phyloP scores from a whole-genome alignment of 2,113 vertebrate species.

The Cyrtonyx montezumae region DNA sequence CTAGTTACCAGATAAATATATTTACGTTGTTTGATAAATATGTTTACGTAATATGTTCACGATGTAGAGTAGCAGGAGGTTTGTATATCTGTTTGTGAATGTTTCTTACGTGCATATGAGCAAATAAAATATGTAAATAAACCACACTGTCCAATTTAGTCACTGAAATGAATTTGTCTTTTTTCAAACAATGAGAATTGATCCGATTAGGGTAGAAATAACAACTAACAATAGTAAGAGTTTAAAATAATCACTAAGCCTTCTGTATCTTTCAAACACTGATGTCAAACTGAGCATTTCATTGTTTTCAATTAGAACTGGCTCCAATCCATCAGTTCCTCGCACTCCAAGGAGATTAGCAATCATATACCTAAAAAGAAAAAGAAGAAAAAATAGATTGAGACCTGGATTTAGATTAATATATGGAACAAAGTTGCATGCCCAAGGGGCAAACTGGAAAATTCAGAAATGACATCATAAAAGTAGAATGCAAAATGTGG shows the following conservation, averaged over 20 bases:
- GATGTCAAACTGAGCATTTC: neutral
- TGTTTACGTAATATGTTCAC: neutral
- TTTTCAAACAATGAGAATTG: neutral
- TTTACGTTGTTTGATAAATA: neutral
- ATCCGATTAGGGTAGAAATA: neutral
- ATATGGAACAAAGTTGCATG: neutral
- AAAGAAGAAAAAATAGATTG: neutral
- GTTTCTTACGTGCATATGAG: neutral
- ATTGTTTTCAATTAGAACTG: neutral
- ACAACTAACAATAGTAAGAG: neutral
- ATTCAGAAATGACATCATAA: neutral
- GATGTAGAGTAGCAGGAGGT: neutral
- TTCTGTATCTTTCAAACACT: neutral
- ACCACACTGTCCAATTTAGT: neutral
- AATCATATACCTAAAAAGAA: neutral
- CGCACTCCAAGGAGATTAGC: neutral
- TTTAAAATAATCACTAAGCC: neutral
- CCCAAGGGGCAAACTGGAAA: neutral
- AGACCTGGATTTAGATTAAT: neutral
- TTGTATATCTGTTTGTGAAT: accelerated
- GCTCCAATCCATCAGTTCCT: neutral
- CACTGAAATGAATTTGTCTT: neutral
- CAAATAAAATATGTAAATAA: neutral
- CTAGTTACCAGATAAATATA: neutral
- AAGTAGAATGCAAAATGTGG: neutral